Base-by-base conservation (phyloP, 2,888 invertebrate genomes). In the Drosophila neutralis region DNA sequence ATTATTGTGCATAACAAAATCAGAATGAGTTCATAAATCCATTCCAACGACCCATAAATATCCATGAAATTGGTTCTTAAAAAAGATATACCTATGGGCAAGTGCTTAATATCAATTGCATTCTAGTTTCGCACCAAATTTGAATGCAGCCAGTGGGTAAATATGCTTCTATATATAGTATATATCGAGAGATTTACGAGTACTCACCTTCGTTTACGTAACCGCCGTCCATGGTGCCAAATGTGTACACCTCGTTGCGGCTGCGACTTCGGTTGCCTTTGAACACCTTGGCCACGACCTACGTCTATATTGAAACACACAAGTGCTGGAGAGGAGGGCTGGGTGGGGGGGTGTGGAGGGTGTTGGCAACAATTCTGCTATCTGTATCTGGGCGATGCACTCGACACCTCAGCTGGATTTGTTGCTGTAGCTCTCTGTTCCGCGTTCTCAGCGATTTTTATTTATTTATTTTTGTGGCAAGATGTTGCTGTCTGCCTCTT, bases 141-240 rank as follows among this genome's bases (percentile, higher is more conserved):
- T 48, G 24, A 69, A 27, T 60, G 40, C 45, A 70, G 21, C 42
- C 60, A 51, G 54, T 31, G 56, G 38, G 10, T 40, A 65, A 59
- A 29, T 15, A 48, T 35, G 11, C 15, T 8, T 45, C 1, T 45
- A 21, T 24, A 21, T 53, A n/a, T 31, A n/a, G 11, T 40, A 24
- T 33, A 18, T 40, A 21, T 68, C 13, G 56, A 65, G 45, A 42
- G 33, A 60, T 69, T 53, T 70, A 69, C 59, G 60, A 59, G 63
- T 42, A 61, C 92, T 92, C 89, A 92, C 92, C 92, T 93, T 92
- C 92, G 78, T 93, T 92, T 81, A 92, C 92, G 79, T 92, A 92
- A 83, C 92, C 92, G 80, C 92, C 92, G 76, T 92, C 92, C 92
- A 93, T 92, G 83, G 90, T 92, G 85, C 91, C 91, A 76, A 91